Conservation (phyloP, 2,797 vertebrate species). For the Tiaroga cobitis region DNA sequence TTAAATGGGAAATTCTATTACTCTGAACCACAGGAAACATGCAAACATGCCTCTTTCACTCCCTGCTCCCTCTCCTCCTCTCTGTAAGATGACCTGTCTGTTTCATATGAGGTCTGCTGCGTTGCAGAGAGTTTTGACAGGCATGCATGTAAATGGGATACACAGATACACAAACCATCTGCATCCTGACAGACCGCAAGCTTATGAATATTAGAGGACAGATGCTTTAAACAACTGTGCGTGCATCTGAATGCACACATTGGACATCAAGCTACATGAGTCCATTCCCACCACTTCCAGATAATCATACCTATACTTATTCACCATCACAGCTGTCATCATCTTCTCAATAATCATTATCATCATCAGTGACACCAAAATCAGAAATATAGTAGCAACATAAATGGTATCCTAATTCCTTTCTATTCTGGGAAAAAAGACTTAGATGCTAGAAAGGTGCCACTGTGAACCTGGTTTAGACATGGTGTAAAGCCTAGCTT, state of each 20-base stretch:
- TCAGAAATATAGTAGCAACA: neutral
- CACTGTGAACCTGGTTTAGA: neutral
- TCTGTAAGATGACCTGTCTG: constrained; percentile 40
- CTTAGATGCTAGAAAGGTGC: neutral
- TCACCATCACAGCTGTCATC: constrained; percentile 18
- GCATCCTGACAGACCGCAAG: constrained; percentile 53
- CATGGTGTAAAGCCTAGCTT: constrained; percentile 63
- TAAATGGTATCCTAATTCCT: neutral
- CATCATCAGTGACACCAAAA: neutral
- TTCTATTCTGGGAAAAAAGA: neutral
- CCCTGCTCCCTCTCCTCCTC: neutral
- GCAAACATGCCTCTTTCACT: constrained; percentile 20
- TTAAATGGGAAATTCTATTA: neutral
- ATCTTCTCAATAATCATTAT: constrained; percentile 4
- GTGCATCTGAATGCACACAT: constrained; percentile 26
- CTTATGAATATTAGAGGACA: constrained; percentile 61
- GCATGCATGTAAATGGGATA: constrained; percentile 60
- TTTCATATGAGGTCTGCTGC: constrained; percentile 43
- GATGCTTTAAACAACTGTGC: constrained; percentile 50
- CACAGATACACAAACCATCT: constrained; percentile 57
- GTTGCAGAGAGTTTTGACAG: constrained; percentile 42
- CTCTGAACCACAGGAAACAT: constrained; percentile 19
- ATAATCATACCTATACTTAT: constrained; percentile 4
- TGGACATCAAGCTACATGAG: constrained; percentile 5
- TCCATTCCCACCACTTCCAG: constrained; percentile 7